Evolutionary conservation across 2,888 invertebrate genomes (phyloP).

Genomic region (Drosophila dives): DNA sequence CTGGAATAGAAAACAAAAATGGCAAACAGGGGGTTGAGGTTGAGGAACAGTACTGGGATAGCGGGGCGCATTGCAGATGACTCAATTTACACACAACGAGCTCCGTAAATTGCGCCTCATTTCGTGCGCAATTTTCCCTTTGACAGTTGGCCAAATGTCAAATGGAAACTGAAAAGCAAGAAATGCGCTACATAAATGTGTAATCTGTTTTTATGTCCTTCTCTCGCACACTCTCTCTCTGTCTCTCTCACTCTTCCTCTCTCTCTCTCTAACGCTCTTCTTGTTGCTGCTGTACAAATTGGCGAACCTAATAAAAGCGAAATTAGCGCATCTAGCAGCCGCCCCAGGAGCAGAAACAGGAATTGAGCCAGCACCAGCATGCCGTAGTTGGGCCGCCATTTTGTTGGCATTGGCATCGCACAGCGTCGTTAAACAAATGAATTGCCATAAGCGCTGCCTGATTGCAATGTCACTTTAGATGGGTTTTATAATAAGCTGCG

Average conservation of each 20-base stretch:
- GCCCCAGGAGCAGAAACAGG: constrained; percentile 37
- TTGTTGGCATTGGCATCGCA: constrained; percentile 50
- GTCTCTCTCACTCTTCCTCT: constrained; percentile 3
- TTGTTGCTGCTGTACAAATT: constrained; percentile 40
- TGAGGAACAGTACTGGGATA: constrained; percentile 19
- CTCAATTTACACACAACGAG: constrained; percentile 81
- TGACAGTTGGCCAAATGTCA: constrained; percentile 77
- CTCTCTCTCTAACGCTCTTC: background rate
- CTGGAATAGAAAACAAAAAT: constrained; percentile 9
- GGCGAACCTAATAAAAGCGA: constrained; percentile 74
- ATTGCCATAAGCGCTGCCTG: constrained; percentile 83
- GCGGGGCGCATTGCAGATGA: constrained; percentile 73
- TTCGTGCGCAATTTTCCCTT: constrained; percentile 74
- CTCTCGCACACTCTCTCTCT: background rate
- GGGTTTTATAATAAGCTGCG: constrained; percentile 74
- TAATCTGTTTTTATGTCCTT: constrained; percentile 46
- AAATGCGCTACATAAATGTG: constrained; percentile 38
- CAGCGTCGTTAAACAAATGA: constrained; percentile 83
- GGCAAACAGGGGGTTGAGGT: constrained; percentile 21
- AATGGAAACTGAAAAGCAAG: constrained; percentile 44
- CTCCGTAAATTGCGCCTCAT: constrained; percentile 79
- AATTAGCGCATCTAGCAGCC: constrained; percentile 63
- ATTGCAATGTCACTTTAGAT: constrained; percentile 81
- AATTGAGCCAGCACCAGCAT: constrained; percentile 25
- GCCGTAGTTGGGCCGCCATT: constrained; percentile 52